Evolutionary conservation across 2,888 invertebrate species (phyloP).

Genomic region (Cantharis lateralis): DNA sequence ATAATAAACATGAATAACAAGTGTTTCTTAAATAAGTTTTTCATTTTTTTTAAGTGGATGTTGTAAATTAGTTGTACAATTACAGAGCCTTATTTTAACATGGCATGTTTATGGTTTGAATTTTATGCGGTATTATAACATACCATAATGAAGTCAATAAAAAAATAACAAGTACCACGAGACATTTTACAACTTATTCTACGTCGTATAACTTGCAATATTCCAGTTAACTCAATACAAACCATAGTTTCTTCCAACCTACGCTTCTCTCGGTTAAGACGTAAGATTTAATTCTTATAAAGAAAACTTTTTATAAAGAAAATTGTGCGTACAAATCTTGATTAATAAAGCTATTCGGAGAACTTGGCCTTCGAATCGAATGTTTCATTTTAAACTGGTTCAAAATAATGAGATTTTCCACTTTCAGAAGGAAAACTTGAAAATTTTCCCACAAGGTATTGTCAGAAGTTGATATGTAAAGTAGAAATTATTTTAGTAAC

Average conservation of each 20-base stretch:
- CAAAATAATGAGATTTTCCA: background rate
- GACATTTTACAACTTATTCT: background rate
- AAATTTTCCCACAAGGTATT: background rate
- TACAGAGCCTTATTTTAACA: background rate
- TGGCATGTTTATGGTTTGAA: background rate
- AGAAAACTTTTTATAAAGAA: background rate
- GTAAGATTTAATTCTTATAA: background rate
- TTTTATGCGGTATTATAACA: background rate
- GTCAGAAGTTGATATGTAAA: conserved; percentile 8
- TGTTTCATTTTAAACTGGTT: background rate
- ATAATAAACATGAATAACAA: background rate
- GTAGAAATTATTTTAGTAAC: conserved; percentile 32
- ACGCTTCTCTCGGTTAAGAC: background rate
- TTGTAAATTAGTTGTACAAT: background rate
- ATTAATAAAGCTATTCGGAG: background rate
- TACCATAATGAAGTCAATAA: background rate
- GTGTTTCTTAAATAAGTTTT: background rate
- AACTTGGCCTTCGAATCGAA: background rate
- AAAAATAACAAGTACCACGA: background rate
- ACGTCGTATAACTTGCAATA: background rate
- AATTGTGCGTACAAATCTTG: background rate
- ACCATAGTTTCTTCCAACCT: background rate
- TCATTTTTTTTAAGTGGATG: background rate
- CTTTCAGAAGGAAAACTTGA: too few species aligned
- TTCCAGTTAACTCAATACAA: background rate